Evolutionary conservation across 1,140 invertebrate species (phyloP), one percentile per base, ranked within the genome.

Genomic region (Sweltsa coloradensis): DNA sequence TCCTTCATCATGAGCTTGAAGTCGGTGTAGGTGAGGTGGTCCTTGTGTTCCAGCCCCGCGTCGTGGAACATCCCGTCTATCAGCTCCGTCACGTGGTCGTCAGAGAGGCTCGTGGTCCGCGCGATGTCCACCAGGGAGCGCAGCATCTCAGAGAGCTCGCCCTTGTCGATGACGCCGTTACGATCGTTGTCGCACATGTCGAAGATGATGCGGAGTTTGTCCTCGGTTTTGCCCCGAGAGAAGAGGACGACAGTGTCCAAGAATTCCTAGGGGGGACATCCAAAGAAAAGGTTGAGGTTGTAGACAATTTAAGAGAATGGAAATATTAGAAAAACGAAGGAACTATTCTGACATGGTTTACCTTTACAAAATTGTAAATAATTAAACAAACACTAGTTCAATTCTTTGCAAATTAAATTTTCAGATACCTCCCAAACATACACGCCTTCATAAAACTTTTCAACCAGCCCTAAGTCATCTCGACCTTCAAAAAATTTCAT

Each of bases 141-240:
- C 49, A 91, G 66, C 86, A 97, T 96, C 61, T 95, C 90, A 5
- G 86, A 89, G 3, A 97, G 70, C 60, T 98, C 94, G 5, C 79
- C 81, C 60, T 95, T 95, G 58, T 97, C 89, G 47, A 98, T 95
- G 0, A 93, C 85, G 0, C 93, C 94, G 56, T 93, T 94, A 3
- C 88, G 76, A 61, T 98, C 91, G 54, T 93, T 88, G 61, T 98
- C 95, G 61, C 95, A 99, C 96, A 99, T 98, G 59, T 97, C 89
- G 59, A 98, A 99, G 47, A 99, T 89, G 22, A 97, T 93, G 13
- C 94, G 74, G 11, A 98, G 66, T 62, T 98, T 99, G 56, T 98
- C 93, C 55, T 97, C 92, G 3, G 90, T 92, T 56, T 89, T 88
- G 0, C 94, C 94, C 37, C 85, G 71, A 3, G 87, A 85, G 57